Percentiles rank a stretch among this genome's conserved stretches.
Conservation (phyloP, 1,140 invertebrate species). For the Propsilocerus akamusi region DNA sequence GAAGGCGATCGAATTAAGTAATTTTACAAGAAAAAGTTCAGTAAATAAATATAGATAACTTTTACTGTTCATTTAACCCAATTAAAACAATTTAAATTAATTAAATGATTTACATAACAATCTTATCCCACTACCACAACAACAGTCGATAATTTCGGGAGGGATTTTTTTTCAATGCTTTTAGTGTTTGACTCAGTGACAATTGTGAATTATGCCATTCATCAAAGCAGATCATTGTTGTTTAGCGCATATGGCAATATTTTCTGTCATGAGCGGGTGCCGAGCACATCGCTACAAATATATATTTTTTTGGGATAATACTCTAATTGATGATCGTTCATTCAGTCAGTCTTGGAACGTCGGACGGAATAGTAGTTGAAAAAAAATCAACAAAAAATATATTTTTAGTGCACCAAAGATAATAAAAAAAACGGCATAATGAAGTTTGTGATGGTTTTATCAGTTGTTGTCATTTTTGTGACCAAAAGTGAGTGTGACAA, state of each 20-base stretch:
- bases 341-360: background rate
- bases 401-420: background rate
- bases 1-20: background rate
- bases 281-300: background rate
- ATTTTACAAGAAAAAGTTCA: background rate
- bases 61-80: too few relatives aligned
- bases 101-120: slow-evolving; percentile 1
- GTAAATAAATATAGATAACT: background rate
- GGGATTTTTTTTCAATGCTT: too few relatives aligned
- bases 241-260: too few relatives aligned
- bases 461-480: background rate
- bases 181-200: too few relatives aligned
- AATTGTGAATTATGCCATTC: background rate
- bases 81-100: too few relatives aligned
- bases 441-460: background rate
- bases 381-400: too few relatives aligned
- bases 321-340: background rate
- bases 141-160: background rate
- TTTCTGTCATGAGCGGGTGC: background rate
- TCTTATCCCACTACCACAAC: background rate
- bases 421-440: background rate
- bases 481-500: background rate
- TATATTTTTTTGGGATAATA: background rate
- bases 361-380: background rate
- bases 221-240: background rate